Percentiles rank a stretch among this genome's conserved stretches.
phyloP scores from a whole-genome alignment of 23 tunicate genomes.

The Ascidia mentula region DNA sequence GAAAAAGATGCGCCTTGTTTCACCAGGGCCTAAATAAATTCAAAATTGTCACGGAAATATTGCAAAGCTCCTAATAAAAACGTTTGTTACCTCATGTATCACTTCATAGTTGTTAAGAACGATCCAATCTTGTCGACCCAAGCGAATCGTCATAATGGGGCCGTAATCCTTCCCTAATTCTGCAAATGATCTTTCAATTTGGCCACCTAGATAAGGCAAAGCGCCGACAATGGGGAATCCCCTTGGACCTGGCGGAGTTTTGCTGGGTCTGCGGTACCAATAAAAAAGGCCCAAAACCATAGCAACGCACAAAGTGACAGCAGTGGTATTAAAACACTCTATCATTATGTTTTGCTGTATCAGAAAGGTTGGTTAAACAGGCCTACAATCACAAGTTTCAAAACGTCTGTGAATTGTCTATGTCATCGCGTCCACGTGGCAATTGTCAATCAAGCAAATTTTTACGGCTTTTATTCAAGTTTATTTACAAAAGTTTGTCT shows the following conservation, averaged over 20 bases:
- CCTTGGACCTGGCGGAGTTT: neutral
- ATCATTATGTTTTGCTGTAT: too few species aligned
- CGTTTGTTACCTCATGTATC: neutral
- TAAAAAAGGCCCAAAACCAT: neutral
- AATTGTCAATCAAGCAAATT: too few species aligned
- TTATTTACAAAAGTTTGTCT: too few species aligned
- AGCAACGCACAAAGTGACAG: too few species aligned
- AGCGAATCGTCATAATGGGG: neutral
- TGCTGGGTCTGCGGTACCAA: neutral
- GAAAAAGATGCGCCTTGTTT: neutral
- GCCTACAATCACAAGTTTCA: too few species aligned
- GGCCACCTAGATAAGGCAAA: neutral
- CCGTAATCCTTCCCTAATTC: neutral
- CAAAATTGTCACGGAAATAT: neutral
- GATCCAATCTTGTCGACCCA: neutral
- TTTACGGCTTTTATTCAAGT: too few species aligned
- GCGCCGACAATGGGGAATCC: neutral
- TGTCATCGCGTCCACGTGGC: too few species aligned
- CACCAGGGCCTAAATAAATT: neutral
- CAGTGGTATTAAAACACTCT: too few species aligned
- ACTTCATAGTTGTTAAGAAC: neutral
- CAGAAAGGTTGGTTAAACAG: too few species aligned
- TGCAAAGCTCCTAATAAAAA: neutral
- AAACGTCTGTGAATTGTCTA: too few species aligned
- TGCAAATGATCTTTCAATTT: neutral